These are phyloP conservation scores for Drosophila pruinosa DNA, from an alignment of 1,140 invertebrate species.

Conservation along the genomic window DNA sequence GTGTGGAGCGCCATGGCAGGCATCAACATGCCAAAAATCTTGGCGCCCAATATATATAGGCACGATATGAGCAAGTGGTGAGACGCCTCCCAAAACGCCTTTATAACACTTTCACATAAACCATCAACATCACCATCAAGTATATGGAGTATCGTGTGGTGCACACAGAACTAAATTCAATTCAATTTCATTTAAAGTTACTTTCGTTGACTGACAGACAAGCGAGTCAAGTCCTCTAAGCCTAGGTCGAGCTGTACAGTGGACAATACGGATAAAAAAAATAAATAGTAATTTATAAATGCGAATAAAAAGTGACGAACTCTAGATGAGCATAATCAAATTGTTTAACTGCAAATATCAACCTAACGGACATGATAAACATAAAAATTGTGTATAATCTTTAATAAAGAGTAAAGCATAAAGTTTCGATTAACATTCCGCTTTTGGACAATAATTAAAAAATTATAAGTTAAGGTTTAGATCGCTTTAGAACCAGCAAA, in stretches of 20 bases:
- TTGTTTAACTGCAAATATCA: too few species aligned
- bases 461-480: too few species aligned
- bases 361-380: too few species aligned
- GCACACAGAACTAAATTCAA: conserved; percentile 80
- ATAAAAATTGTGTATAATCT: too few species aligned
- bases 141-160: conserved; percentile 59
- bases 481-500: too few species aligned
- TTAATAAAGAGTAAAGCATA: too few species aligned
- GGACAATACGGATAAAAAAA: neutral
- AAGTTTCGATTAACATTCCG: too few species aligned
- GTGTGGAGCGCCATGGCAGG: conserved; percentile 58
- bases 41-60: conserved; percentile 15
- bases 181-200: conserved; percentile 82
- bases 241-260: conserved; percentile 39
- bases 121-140: conserved; percentile 26
- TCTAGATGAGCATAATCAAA: too few species aligned
- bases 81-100: conserved; percentile 2
- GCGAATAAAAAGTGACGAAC: too few species aligned
- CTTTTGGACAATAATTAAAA: too few species aligned
- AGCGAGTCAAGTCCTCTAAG: conserved; percentile 61
- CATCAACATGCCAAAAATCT: conserved; percentile 63
- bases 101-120: conserved; percentile 62
- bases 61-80: conserved; percentile 34
- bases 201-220: conserved; percentile 79
- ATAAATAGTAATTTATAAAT: neutral